phyloP scores from a whole-genome alignment of 2,888 invertebrate species.

The Spisula solida region DNA sequence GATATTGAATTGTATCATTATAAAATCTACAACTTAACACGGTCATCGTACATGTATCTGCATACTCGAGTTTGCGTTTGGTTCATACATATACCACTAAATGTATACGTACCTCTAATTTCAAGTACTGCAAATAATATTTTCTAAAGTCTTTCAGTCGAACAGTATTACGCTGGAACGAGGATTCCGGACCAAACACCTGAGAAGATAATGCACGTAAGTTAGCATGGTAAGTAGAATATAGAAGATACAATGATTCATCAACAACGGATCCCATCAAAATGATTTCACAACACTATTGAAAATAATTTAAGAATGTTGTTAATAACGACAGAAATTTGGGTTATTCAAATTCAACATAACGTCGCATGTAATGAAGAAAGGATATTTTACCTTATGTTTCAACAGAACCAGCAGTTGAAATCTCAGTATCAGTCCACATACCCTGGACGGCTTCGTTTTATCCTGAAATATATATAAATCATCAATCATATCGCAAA shows the following conservation, averaged over 20 bases:
- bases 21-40: too few species aligned
- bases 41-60: too few species aligned
- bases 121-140: slow-evolving; percentile 90
- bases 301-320: too few species aligned
- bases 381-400: slow-evolving; percentile 75
- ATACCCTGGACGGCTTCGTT: slow-evolving; percentile 92
- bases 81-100: background rate
- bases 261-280: too few species aligned
- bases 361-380: background rate
- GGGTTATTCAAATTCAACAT: background rate
- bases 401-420: slow-evolving; percentile 91
- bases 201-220: slow-evolving; percentile 45
- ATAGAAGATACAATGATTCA: too few species aligned
- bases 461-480: slow-evolving; percentile 68
- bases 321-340: too few species aligned
- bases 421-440: slow-evolving; percentile 96
- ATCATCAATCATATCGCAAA: too few species aligned
- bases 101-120: slow-evolving; percentile 73
- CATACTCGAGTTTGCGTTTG: too few species aligned
- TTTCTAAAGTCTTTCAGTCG: slow-evolving; percentile 92
- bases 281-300: too few species aligned
- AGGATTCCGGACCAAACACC: slow-evolving; percentile 79
- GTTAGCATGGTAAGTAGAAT: background rate
- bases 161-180: slow-evolving; percentile 75
- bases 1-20: too few species aligned